Base-by-base conservation (phyloP, 1,140 invertebrate genomes). In the Rhynchophorus ferrugineus region DNA sequence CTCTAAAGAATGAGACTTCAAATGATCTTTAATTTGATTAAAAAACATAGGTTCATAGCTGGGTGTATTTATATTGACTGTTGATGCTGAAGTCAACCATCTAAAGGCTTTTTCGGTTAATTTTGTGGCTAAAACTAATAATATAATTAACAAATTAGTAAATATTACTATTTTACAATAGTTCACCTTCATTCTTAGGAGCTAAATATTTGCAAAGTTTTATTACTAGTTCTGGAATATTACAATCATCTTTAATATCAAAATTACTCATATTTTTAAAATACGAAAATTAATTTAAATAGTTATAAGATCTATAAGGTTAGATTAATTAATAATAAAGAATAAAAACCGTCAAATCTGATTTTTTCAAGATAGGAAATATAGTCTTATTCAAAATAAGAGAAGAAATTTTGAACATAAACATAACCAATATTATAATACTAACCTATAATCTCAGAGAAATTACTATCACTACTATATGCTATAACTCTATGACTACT, bases 171-270 rank as follows among this genome's bases (percentile, higher is more conserved):
- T 42, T 16, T 20, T 49, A 9, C n/a, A 33, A 39, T 52, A 11
- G 36, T 19, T 5, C 57, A 68, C 62, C 63, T 63, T 59, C 57
- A 56, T 66, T 56, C 42, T 64, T 59, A 52, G 62, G 63, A 16
- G 66, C 57, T 42, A 64, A 59, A 41, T 65, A 52, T 36, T 60
- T 63, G 52, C 66, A 69, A 18, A 69, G 58, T 49, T 67, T 63
- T 43, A 58, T 18, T 38, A 64, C 54, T 41, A 60, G 61, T 33
- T 64, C 66, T 24, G 49, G 50, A n/a, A 61, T 55, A 20, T 51
- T 49, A 49, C 37, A 42, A 8, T 51, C 46, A 38, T 60, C 58
- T 44, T 42, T 34, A 21, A 20, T 44, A 42, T 50, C 48, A 14
- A 19, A 14, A 13, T 38, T 38, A 38, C 13, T 38, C 37, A 38